These are phyloP conservation scores for Forbesichthys papilliferus DNA, from an alignment of 2,113 vertebrate genomes.

Conservation along the genomic window DNA sequence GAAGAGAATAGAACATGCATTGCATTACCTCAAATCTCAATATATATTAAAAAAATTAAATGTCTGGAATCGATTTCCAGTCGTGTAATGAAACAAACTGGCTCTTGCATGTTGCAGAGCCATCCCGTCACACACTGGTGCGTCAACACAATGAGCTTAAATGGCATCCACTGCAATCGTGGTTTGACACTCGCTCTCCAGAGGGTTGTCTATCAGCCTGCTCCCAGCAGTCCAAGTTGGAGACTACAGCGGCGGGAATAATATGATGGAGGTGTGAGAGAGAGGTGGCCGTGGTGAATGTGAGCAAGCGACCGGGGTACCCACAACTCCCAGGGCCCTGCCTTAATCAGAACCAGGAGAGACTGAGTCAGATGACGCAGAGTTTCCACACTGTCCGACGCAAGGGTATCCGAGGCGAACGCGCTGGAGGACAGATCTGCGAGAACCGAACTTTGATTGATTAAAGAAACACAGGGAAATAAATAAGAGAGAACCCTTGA, in stretches of 20 bases:
- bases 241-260: neutral
- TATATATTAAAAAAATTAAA: conserved; percentile 5
- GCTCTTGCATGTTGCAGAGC: neutral
- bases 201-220: neutral
- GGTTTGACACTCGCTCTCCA: neutral
- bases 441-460: conserved; percentile 46
- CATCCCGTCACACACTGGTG: neutral
- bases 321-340: conserved; percentile 41
- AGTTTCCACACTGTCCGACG: conserved; percentile 51
- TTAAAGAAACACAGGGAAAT: conserved; percentile 49
- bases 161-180: conserved; percentile 12
- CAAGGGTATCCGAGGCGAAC: conserved; percentile 18
- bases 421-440: conserved; percentile 28
- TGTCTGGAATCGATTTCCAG: neutral
- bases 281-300: conserved; percentile 44
- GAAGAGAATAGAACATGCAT: conserved; percentile 4
- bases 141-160: conserved; percentile 18
- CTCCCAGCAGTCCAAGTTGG: neutral
- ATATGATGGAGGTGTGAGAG: conserved; percentile 49
- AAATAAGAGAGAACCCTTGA: conserved; percentile 3
- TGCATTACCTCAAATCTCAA: conserved; percentile 7
- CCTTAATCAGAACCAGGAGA: conserved; percentile 64
- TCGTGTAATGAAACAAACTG: conserved; percentile 15
- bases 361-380: conserved; percentile 51
- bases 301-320: conserved; percentile 25